Conservation (phyloP, 2,888 invertebrate species). For the Tipula confusa region DNA sequence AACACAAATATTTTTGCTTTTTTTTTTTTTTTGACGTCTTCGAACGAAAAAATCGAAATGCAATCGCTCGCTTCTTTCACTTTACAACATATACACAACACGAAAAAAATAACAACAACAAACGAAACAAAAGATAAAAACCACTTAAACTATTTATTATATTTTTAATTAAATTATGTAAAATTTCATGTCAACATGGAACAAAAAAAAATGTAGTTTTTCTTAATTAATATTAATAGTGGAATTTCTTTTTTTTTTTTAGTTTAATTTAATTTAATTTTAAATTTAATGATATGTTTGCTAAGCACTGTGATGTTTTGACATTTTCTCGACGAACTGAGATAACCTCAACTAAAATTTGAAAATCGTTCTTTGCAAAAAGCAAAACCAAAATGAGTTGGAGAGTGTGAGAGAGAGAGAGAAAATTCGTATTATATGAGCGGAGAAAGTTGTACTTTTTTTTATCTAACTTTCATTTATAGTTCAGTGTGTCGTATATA, state of each 20-base stretch:
- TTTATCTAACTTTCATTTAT: neutral
- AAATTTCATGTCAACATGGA: neutral
- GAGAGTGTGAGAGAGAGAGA: neutral
- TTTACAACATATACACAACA: neutral
- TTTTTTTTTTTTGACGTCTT: conserved; percentile 4
- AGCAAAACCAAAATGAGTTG: neutral
- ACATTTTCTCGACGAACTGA: conserved; percentile 20
- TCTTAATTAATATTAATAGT: too few relatives aligned
- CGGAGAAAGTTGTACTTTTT: neutral
- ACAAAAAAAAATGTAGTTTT: too few relatives aligned
- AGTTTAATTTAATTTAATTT: neutral
- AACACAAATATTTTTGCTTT: neutral
- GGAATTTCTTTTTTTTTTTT: too few relatives aligned
- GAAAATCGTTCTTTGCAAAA: neutral
- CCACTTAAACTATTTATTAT: neutral
- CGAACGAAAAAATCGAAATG: neutral
- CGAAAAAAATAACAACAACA: neutral
- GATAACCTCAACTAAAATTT: neutral
- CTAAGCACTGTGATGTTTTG: neutral
- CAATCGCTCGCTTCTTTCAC: neutral
- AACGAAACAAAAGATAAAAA: neutral
- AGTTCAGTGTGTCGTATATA: neutral
- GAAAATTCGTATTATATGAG: too few relatives aligned
- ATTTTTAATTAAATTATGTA: neutral
- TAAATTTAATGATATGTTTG: neutral